These are phyloP conservation scores for Nansenia antarctica DNA, from an alignment of 2,113 vertebrate genomes.

Conservation along the genomic window DNA sequence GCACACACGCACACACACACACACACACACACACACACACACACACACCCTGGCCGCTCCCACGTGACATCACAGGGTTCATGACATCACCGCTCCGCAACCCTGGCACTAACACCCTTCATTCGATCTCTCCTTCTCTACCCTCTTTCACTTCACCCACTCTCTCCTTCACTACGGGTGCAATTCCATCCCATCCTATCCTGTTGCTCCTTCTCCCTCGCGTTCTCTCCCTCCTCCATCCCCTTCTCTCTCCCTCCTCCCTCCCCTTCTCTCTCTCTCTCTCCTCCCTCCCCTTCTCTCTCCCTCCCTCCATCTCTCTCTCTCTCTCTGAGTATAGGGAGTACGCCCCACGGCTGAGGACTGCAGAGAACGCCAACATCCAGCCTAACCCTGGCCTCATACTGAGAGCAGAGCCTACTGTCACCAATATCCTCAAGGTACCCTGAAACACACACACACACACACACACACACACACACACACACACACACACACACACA, in stretches of 20 bases:
- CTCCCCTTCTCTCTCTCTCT: not conserved
- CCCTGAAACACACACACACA: not conserved
- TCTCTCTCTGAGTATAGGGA: slow-evolving; percentile 80
- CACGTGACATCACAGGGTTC: no score
- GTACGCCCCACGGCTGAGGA: slow-evolving; percentile 85
- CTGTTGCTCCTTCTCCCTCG: not conserved
- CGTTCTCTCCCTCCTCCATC: not conserved
- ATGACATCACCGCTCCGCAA: not conserved
- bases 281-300: not conserved
- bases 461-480: not conserved
- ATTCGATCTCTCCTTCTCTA: not conserved
- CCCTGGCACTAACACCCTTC: not conserved
- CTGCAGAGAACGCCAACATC: slow-evolving; percentile 93
- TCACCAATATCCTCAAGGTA: slow-evolving; percentile 98
- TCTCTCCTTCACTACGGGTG: not conserved
- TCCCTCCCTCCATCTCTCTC: not conserved
- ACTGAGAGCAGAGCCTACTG: slow-evolving; percentile 93
- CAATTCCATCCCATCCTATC: not conserved
- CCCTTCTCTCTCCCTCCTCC: no score
- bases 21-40: no score
- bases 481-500: not conserved
- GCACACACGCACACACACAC: no score
- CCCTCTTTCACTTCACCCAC: not conserved
- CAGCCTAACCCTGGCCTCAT: slow-evolving; percentile 96
- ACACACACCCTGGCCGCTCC: no score